Evolutionary conservation across 2,888 invertebrate species (phyloP), one percentile per base, ranked within the genome.

Genomic region (Harmothoe impar): DNA sequence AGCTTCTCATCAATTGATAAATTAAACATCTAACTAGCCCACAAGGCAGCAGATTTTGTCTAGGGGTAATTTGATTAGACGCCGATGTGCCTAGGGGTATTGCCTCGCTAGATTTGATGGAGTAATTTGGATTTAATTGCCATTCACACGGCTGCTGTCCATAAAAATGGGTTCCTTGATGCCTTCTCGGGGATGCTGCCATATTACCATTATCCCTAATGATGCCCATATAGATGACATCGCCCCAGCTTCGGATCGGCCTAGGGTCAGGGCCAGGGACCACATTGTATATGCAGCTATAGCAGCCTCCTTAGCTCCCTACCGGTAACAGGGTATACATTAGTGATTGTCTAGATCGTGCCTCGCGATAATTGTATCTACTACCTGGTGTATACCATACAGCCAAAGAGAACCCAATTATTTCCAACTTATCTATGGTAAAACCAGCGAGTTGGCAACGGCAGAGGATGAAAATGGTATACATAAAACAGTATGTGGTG

Each of bases 151-250:
- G 81, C 81, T 43, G 81, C 81, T 43, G 81, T 81, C 81, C 43
- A 81, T 81, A 81, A 81, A 81, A 81, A 81, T 43, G 43, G 43
- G 81, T 33, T 33, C 20, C 81, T 43, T 81, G 81, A 81, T 81
- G 81, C 25, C 35, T 81, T 81, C 3, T 20, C 35, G 0, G 43
- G 35, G 43, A 81, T 17, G 81, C 33, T 81, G 43, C 35, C 35
- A 81, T 81, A 81, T 81, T 81, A 81, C 12, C 33, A 81, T 81
- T 81, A 81, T 33, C 81, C 35, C 81, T 81, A 81, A 81, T 81
- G 81, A 81, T 81, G 81, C 81, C 81, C 81, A 81, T 81, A 81
- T 81, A 81, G 81, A 81, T 81, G 81, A 35, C 81, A 81, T 81
- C 43, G 23, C 81, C 81, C 81, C 3, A 25, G 81, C 43, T 43